Conservation (phyloP, 2,797 vertebrate species). For the Galago senegalensis region DNA sequence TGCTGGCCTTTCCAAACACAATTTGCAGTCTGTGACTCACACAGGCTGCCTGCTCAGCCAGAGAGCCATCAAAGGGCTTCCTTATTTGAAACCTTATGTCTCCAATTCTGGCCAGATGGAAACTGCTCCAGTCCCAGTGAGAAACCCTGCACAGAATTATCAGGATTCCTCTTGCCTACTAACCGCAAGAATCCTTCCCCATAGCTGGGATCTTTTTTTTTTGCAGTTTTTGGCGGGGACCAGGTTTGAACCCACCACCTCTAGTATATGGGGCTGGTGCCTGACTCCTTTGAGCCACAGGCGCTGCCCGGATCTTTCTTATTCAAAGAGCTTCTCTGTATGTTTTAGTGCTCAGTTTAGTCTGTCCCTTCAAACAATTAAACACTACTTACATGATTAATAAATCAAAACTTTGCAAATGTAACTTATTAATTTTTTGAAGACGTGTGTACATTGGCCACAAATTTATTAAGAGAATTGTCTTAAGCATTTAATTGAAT, state of each 20-base stretch:
- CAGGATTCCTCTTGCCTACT: not conserved
- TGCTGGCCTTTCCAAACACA: not conserved
- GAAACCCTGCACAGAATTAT: not conserved
- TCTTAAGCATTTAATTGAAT: not conserved
- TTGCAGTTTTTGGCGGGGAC: too few species aligned
- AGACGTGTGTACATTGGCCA: not conserved
- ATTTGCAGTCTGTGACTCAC: not conserved
- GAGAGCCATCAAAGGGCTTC: not conserved
- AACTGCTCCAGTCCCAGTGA: not conserved
- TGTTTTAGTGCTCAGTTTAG: not conserved
- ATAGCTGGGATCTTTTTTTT: not conserved
- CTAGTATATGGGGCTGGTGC: too few species aligned
- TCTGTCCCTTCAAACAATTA: not conserved
- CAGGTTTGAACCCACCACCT: too few species aligned
- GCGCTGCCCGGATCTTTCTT: not conserved
- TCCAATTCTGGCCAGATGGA: not conserved
- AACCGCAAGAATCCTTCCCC: not conserved
- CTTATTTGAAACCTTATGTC: not conserved
- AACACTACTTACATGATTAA: not conserved
- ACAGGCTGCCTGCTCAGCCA: not conserved
- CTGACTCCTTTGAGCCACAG: too few species aligned
- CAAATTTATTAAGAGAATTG: not conserved
- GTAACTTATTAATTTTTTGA: not conserved
- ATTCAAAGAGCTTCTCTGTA: not conserved
- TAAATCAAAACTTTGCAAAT: not conserved